These are phyloP conservation scores for Ataeniobius toweri DNA, from an alignment of 2,797 vertebrate genomes.

Conservation along the genomic window DNA sequence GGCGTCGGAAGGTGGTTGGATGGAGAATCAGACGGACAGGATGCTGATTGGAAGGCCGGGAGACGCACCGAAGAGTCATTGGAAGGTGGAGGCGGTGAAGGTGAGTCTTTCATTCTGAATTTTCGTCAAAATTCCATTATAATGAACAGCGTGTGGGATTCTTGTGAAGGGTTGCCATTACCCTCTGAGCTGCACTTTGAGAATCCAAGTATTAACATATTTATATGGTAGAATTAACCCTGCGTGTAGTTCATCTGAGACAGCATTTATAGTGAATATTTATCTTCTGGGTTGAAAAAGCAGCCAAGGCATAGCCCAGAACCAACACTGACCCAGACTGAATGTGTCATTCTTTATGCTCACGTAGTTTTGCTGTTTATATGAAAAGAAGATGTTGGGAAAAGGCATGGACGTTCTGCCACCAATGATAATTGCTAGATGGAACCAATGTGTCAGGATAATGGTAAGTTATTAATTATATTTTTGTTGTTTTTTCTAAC, in stretches of 20 bases:
- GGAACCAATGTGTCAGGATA: background rate
- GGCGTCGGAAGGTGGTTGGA: too few relatives aligned
- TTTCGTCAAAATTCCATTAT: background rate
- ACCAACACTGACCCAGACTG: background rate
- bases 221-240: conserved; percentile 7
- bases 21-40: too few relatives aligned
- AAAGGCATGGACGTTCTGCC: background rate
- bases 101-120: too few relatives aligned
- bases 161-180: conserved; percentile 3
- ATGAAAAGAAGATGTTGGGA: background rate
- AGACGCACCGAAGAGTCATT: too few relatives aligned
- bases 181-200: conserved; percentile 5
- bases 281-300: background rate
- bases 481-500: background rate
- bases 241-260: background rate
- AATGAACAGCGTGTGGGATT: background rate
- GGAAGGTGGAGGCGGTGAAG: too few relatives aligned
- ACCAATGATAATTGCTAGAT: background rate
- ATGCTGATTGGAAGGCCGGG: too few relatives aligned
- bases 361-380: background rate
- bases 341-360: background rate
- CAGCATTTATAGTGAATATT: conserved; percentile 1
- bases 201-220: background rate
- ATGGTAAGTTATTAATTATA: too few relatives aligned
- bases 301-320: background rate